Base-by-base conservation (phyloP, 1,140 invertebrate species). In the Patella vulgata region DNA sequence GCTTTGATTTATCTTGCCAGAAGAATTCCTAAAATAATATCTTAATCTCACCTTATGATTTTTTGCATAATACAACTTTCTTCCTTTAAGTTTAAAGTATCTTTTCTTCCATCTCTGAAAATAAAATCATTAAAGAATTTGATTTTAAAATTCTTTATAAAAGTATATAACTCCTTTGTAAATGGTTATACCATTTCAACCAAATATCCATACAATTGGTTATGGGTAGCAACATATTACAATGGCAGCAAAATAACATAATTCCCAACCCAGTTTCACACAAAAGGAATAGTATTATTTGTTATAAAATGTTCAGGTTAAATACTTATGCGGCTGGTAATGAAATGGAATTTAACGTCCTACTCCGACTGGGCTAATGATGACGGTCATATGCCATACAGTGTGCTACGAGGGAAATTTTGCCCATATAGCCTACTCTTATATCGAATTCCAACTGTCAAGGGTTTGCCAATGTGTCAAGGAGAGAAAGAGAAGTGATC, bases 31-130 rank as follows among this genome's bases (percentile, higher is more conserved):
- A 28, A 3, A 28, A 17, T 27, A 23, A 12, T 27, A 12, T 50
- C 17, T 44, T 39, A 3, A 0, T 57, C 87, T 87, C 80, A 94
- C 92, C 87, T 92, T 92, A 66, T 89, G 89, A 85, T 92, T 88
- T 86, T 94, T 93, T 77, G 91, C 90, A 86, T 93, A 93, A 84
- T 91, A 93, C 17, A 93, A 86, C 74, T 89, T 91, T 81, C 89
- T 87, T 63, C 90, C 91, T 84, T 91, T 91, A 47, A 93, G 85
- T 78, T 91, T 89, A 87, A 93, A 94, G 80, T 92, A 93, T 65
- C 92, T 87, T 70, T 90, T 88, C 77, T 91, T 89, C 92, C 92
- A 94, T 79, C 92, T 87, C 84, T 85, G 71, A 62, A 40, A 61
- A 61, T 51, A 64, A 25, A 40, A 44, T 56, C 12, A 14, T 44